phyloP scores from a whole-genome alignment of 2,113 vertebrate genomes.

The Vidua macroura region DNA sequence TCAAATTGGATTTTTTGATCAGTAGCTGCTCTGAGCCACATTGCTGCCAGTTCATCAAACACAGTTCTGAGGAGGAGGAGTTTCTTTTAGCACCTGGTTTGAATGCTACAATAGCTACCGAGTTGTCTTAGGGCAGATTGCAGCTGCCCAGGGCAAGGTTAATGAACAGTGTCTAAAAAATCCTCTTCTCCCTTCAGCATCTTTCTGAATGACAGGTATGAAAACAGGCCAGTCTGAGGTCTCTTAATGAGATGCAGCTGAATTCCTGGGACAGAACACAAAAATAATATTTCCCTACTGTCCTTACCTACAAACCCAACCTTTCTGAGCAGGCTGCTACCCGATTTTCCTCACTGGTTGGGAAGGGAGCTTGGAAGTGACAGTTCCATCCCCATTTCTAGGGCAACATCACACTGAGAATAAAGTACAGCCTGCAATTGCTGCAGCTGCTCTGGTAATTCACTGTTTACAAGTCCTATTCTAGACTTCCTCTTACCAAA shows the following conservation, averaged over 20 bases:
- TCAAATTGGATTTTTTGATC: neutral
- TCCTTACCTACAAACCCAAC: neutral
- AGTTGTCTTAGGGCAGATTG: neutral
- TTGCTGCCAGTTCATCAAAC: neutral
- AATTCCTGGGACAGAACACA: neutral
- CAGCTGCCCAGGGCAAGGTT: neutral
- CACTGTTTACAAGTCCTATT: neutral
- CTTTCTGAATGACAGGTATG: neutral
- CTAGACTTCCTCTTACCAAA: neutral
- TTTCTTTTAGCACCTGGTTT: neutral
- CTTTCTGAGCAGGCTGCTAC: neutral
- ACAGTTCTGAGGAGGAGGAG: fast-evolving
- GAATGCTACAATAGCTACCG: neutral
- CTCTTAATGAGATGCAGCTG: neutral
- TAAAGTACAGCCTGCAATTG: neutral
- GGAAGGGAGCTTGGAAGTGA: neutral
- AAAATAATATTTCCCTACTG: neutral
- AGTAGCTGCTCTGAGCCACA: neutral
- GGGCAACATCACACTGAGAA: neutral
- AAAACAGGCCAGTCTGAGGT: neutral
- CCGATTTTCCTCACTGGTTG: neutral
- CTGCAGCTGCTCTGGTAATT: neutral
- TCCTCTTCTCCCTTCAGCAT: neutral
- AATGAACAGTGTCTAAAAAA: neutral
- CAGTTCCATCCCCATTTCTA: neutral